phyloP scores from a whole-genome alignment of 2,888 invertebrate genomes.

The Dryococelus australis region DNA sequence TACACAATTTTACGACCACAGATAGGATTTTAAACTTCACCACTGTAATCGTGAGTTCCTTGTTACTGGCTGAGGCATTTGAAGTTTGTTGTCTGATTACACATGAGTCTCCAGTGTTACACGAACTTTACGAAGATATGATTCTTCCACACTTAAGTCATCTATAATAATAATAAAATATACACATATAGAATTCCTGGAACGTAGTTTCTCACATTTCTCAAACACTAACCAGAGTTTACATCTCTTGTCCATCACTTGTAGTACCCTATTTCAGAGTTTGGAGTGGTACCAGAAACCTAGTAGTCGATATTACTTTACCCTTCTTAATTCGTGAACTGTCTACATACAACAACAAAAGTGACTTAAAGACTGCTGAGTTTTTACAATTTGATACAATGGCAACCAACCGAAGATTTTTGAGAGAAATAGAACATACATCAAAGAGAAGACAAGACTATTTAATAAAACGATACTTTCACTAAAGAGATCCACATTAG shows the following conservation, averaged over 20 bases:
- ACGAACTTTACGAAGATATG: constrained; percentile 44
- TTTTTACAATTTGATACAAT: background rate
- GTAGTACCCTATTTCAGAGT: background rate
- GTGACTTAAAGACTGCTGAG: background rate
- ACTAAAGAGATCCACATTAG: background rate
- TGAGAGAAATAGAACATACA: constrained; percentile 36
- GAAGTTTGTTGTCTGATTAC: constrained; percentile 34
- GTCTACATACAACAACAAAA: background rate
- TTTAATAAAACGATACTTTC: constrained; percentile 16
- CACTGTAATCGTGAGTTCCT: constrained; percentile 5
- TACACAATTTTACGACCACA: constrained; percentile 26
- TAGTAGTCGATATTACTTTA: background rate
- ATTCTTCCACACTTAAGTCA: constrained; percentile 43
- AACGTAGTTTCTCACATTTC: constrained; percentile 25
- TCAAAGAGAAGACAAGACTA: constrained; percentile 32
- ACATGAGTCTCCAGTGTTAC: constrained; percentile 36
- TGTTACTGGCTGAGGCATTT: constrained; percentile 46
- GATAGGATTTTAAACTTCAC: background rate
- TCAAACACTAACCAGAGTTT: background rate
- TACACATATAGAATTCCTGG: constrained; percentile 45
- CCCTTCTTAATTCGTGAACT: background rate
- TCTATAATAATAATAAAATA: constrained; percentile 44
- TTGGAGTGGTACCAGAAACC: background rate
- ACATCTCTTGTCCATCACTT: background rate
- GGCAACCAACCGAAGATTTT: background rate